Percentiles rank a stretch among this genome's conserved stretches.
phyloP scores from a whole-genome alignment of 2,888 invertebrate genomes.

The Terebella lapidaria region DNA sequence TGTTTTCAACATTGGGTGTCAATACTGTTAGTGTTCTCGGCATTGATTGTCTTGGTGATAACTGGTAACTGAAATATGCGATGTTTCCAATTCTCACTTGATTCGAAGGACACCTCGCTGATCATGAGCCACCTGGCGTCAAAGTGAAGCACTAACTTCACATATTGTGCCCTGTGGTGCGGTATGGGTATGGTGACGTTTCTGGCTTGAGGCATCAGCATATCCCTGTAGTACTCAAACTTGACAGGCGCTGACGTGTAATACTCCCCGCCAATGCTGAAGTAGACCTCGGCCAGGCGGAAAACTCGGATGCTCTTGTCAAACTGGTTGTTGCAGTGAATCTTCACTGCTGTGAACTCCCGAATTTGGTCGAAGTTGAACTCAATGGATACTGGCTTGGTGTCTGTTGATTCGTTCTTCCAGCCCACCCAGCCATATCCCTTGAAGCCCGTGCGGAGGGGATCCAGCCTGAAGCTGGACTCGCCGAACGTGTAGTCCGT shows the following conservation, averaged over 20 bases:
- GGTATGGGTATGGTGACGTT: constrained; percentile 78
- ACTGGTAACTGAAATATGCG: too few relatives aligned
- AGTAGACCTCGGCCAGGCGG: constrained; percentile 71
- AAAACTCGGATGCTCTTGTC: constrained; percentile 81
- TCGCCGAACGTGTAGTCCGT: constrained; percentile 74
- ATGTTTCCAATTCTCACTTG: constrained; percentile 60
- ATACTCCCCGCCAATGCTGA: constrained; percentile 70
- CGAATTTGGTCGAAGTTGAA: constrained; percentile 84
- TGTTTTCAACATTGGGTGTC: too few relatives aligned
- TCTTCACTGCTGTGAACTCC: constrained; percentile 76
- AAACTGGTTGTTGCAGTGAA: constrained; percentile 81
- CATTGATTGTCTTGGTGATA: too few relatives aligned
- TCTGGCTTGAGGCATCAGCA: constrained; percentile 73
- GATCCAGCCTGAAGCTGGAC: constrained; percentile 66
- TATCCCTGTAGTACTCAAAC: constrained; percentile 62
- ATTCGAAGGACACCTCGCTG: constrained; percentile 82
- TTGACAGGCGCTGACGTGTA: constrained; percentile 73
- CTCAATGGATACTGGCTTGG: constrained; percentile 65
- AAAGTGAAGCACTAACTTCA: constrained; percentile 70
- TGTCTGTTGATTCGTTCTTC: constrained; percentile 58
- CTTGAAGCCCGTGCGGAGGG: constrained; percentile 54
- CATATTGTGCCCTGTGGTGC: constrained; percentile 74
- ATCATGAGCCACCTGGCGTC: constrained; percentile 84
- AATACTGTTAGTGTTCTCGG: too few relatives aligned
- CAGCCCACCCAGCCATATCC: constrained; percentile 84